Base-by-base conservation (phyloP, 2,888 invertebrate species). In the Chalcis sispes region DNA sequence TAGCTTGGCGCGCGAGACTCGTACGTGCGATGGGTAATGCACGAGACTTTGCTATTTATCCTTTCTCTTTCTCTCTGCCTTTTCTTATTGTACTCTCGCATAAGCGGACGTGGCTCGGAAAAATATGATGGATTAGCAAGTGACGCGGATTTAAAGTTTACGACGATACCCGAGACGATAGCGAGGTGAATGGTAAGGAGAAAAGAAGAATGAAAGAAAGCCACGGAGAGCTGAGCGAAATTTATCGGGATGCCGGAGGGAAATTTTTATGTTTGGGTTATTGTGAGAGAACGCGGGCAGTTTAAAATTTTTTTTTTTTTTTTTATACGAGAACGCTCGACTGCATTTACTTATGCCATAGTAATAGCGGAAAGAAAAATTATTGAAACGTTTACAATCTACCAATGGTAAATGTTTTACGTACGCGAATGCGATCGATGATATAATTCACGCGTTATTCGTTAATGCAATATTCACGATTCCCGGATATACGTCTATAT, bases 91-190 rank as follows among this genome's bases (percentile, higher is more conserved):
- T 58, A 13, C 65, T 66, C 29, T 52, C 15, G 20, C 32, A n/a
- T 59, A n/a, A n/a, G 36, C 50, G 18, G 50, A 40, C 25, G 62
- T 29, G n/a, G 56, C 32, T 48, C 59, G 69, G 32, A 25, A 61
- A 54, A 61, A 61, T 61, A 74, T 69, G 69, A 74, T 74, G 74
- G 62, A 74, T 74, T 74, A 69, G 69, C 54, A 56, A 46, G 56
- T 36, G 48, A 56, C 29, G 62, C 36, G 56, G 65, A 73, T 73
- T 73, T 73, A 73, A 73, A 73, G 52, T 70, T 75, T 58, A 70
- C 54, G 69, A 52, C 42, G 40, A n/a, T n/a, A 20, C 52, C 18
- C 42, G 2, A 23, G 29, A n/a, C 29, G 56, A 42, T n/a, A n/a
- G n/a, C n/a, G n/a, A n/a, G n/a, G n/a, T n/a, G n/a, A n/a, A n/a